Conservation (phyloP, 2,888 invertebrate genomes). For the Syrphus vitripennis region DNA sequence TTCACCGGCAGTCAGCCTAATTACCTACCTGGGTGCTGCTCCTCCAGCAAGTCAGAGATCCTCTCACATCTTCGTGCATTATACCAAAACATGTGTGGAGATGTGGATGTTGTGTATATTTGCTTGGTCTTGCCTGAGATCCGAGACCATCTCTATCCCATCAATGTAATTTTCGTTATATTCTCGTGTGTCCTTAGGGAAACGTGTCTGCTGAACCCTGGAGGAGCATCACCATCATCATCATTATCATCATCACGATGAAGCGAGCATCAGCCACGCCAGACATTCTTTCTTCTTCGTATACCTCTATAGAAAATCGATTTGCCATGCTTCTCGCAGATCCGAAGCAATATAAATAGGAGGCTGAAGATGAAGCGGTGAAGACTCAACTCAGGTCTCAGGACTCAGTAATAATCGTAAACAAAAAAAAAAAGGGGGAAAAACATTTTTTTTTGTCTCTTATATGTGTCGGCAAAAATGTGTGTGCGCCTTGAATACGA, state of each 20-base stretch:
- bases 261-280: slow-evolving; percentile 14
- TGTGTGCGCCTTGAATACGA: slow-evolving; percentile 59
- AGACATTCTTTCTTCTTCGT: slow-evolving; percentile 60
- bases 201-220: slow-evolving; percentile 39
- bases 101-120: background rate
- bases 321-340: slow-evolving; percentile 53
- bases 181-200: slow-evolving; percentile 22
- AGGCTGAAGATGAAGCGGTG: background rate
- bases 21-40: slow-evolving; percentile 29
- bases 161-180: slow-evolving; percentile 45
- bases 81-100: background rate
- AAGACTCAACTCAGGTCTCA: background rate
- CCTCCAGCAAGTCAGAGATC: background rate
- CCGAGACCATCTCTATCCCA: slow-evolving; percentile 23
- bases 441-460: slow-evolving; percentile 26
- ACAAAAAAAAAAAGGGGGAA: background rate
- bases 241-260: slow-evolving; percentile 11
- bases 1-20: slow-evolving; percentile 53
- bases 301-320: slow-evolving; percentile 65
- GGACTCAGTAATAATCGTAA: slow-evolving; percentile 38
- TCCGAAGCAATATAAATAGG: background rate
- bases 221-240: slow-evolving; percentile 22
- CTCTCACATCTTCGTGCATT: background rate
- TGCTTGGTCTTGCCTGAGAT: background rate
- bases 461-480: slow-evolving; percentile 56